Base-by-base conservation (phyloP, 2,113 vertebrate species). In the Ochotona curzoniae region DNA sequence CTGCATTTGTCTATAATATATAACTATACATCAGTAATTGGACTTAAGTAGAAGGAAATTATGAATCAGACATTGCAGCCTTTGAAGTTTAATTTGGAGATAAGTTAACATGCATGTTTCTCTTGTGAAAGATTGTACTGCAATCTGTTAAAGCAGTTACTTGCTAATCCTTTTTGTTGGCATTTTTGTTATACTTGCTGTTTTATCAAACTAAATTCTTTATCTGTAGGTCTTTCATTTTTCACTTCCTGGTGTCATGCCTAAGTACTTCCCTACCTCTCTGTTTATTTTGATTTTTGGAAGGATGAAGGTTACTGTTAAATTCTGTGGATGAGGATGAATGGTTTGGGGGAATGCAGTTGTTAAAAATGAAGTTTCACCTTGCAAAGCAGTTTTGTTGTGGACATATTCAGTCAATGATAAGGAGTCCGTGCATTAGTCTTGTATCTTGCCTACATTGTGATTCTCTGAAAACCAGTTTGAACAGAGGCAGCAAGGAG, bases 31-130 rank as follows among this genome's bases (percentile, higher is more conserved):
- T 94, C 15, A 80, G 0, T 76, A 91, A 61, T 93, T 78, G 76
- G 12, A 26, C 5, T 10, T n/a, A 9, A 3, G 17, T 66, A 32
- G 51, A 35, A n/a, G 2, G 49, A 85, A 9, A 66, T 18, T 10
- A 81, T 49, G 51, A 91, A 79, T 84, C 44, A 82, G 80, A 17
- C 81, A 3, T 66, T 76, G 28, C 25, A 66, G 14, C 60, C 71
- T 85, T 89, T 63, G 71, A 93, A 64, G 49, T 51, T 94, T 66
- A 73, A 54, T 91, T 83, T 93, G 30, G n/a, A 70, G 60, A 76
- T 84, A 85, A 20, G 18, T 75, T 93, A 74, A 85, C 38, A 81
- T 91, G 32, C 18, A 67, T 86, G 3, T 81, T 87, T 88, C 80
- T 82, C n/a, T 67, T 89, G 47, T 67, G 47, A n/a, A 91, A 49